phyloP scores from a whole-genome alignment of 2,888 invertebrate species.

The Onthophagus sagittarius region DNA sequence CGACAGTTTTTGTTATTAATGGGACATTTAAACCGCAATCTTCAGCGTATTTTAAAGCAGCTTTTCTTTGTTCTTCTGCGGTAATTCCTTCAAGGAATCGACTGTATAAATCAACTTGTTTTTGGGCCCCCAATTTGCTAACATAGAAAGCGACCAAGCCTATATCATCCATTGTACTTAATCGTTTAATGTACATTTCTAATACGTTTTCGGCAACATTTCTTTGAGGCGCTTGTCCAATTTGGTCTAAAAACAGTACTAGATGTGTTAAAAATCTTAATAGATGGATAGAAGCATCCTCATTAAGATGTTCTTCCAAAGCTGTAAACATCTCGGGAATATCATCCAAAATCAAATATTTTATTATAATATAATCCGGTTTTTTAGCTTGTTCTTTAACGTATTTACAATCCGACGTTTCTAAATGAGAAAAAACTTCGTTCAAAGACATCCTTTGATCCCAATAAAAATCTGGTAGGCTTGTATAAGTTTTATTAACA shows the following conservation, averaged over 20 bases:
- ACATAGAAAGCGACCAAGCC: slow-evolving; percentile 82
- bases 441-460: slow-evolving; percentile 64
- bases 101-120: slow-evolving; percentile 61
- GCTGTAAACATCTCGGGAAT: slow-evolving; percentile 68
- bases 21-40: slow-evolving; percentile 78
- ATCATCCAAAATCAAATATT: slow-evolving; percentile 80
- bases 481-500: slow-evolving; percentile 53
- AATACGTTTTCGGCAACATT: slow-evolving; percentile 72
- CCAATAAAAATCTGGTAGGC: slow-evolving; percentile 67
- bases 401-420: slow-evolving; percentile 56
- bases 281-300: slow-evolving; percentile 55
- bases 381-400: slow-evolving; percentile 59
- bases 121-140: slow-evolving; percentile 66
- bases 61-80: slow-evolving; percentile 60
- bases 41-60: slow-evolving; percentile 67
- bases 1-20: slow-evolving; percentile 78
- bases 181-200: slow-evolving; percentile 65
- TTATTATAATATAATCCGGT: slow-evolving; percentile 75
- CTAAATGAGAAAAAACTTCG: slow-evolving; percentile 65
- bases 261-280: slow-evolving; percentile 83
- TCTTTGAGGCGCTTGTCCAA: slow-evolving; percentile 68
- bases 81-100: slow-evolving; percentile 65
- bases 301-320: slow-evolving; percentile 63
- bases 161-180: slow-evolving; percentile 72
- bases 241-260: slow-evolving; percentile 74